phyloP scores from a whole-genome alignment of 2,113 vertebrate species.

The Glaucomys volans region DNA sequence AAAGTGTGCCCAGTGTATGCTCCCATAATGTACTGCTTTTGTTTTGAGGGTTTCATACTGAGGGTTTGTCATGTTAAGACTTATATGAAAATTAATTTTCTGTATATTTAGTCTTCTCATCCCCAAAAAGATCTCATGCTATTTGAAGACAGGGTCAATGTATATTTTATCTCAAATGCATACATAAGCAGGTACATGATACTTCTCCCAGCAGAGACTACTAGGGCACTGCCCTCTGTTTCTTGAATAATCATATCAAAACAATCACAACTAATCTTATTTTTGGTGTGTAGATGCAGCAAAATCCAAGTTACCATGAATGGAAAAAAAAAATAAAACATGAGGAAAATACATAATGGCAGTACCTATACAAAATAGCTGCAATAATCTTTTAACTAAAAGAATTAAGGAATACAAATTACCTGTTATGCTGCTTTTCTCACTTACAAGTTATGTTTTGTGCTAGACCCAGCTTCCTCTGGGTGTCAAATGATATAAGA shows the following conservation, averaged over 20 bases:
- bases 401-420: not conserved
- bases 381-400: constrained; percentile 8
- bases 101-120: not conserved
- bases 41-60: not conserved
- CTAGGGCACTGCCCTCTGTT: not conserved
- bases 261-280: not conserved
- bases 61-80: not conserved
- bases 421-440: not conserved
- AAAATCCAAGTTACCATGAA: not conserved
- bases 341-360: not conserved
- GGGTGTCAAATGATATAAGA: not conserved
- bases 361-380: not conserved
- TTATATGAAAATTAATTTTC: constrained; percentile 6
- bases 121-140: not conserved
- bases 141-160: not conserved
- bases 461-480: not conserved
- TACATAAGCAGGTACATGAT: no score
- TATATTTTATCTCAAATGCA: not conserved
- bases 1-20: not conserved
- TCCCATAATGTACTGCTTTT: not conserved
- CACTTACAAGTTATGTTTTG: not conserved
- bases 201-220: not conserved
- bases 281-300: not conserved
- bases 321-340: no score
- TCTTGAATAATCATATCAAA: constrained; percentile 9